phyloP scores from a whole-genome alignment of 2,888 invertebrate species.

The Rhabditophanes sp. region DNA sequence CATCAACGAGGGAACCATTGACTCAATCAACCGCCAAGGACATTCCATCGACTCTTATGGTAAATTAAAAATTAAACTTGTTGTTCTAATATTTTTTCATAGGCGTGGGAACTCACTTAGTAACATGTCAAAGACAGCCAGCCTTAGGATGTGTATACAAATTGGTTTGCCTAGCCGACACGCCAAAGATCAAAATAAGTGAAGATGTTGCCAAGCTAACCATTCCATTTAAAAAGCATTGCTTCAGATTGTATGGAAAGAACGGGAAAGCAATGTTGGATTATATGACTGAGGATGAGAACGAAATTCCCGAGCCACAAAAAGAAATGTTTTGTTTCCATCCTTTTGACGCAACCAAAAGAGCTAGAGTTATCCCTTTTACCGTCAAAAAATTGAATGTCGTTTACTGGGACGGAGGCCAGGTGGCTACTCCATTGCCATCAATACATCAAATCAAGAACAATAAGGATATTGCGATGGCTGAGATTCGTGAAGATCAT shows the following conservation, averaged over 20 bases:
- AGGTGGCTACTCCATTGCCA: constrained; percentile 44
- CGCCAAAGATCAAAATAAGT: constrained; percentile 79
- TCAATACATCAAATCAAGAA: constrained; percentile 50
- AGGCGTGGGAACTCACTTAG: constrained; percentile 93
- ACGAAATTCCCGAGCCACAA: constrained; percentile 54
- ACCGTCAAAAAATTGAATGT: constrained; percentile 64
- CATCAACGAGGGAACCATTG: constrained; percentile 93
- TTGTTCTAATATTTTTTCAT: too few relatives aligned
- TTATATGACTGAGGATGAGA: constrained; percentile 65
- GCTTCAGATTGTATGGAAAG: constrained; percentile 53
- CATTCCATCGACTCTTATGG: constrained; percentile 89
- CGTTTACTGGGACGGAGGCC: constrained; percentile 72
- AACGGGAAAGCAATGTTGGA: constrained; percentile 71
- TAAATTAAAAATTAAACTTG: too few relatives aligned
- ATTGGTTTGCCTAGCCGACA: constrained; percentile 76
- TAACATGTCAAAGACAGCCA: constrained; percentile 92
- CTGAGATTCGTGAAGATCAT: constrained; percentile 69
- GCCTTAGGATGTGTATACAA: constrained; percentile 74
- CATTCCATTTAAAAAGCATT: constrained; percentile 77
- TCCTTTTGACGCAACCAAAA: constrained; percentile 82
- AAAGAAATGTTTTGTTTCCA: constrained; percentile 67
- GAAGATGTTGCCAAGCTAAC: constrained; percentile 93
- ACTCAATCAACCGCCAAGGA: constrained; percentile 77
- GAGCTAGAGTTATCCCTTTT: constrained; percentile 81
- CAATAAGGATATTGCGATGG: constrained; percentile 50